Evolutionary conservation across 2,888 invertebrate genomes (phyloP).

Genomic region (Diaperis boleti): DNA sequence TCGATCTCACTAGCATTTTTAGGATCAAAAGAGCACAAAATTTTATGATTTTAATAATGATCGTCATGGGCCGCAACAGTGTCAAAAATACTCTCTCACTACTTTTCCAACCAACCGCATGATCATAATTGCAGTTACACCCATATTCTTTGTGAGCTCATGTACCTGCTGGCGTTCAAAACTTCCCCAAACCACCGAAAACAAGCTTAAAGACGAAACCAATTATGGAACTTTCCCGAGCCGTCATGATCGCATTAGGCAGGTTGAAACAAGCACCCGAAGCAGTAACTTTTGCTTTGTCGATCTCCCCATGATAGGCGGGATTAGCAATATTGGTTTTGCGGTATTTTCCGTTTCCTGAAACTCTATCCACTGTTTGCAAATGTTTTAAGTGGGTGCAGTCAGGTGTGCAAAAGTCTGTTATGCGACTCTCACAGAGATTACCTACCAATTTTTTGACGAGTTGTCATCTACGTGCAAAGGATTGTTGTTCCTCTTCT

Average conservation of each 20-base stretch:
- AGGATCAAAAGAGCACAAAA: too few relatives aligned
- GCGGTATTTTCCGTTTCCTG: constrained; percentile 28
- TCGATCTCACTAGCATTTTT: too few relatives aligned
- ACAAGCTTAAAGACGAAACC: constrained; percentile 22
- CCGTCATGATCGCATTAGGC: constrained; percentile 33
- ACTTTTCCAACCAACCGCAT: too few relatives aligned
- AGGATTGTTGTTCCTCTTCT: constrained; percentile 24
- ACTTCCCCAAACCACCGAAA: constrained; percentile 10
- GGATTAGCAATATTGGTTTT: constrained; percentile 41
- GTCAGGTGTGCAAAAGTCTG: constrained; percentile 28
- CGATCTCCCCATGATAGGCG: constrained; percentile 13
- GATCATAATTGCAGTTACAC: too few relatives aligned
- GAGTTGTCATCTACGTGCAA: constrained; percentile 26
- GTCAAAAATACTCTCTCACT: too few relatives aligned
- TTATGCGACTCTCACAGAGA: constrained; percentile 35
- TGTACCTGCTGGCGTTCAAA: not conserved
- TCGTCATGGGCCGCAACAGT: not conserved
- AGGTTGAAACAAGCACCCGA: constrained; percentile 23
- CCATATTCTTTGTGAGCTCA: not conserved
- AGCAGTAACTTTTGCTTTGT: constrained; percentile 6
- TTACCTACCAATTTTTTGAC: constrained; percentile 22
- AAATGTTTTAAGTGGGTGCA: constrained; percentile 25
- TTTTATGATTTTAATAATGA: not conserved
- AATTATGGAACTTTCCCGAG: constrained; percentile 4
- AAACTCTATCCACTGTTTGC: constrained; percentile 18